phyloP scores from a whole-genome alignment of 2,113 vertebrate genomes.

The Piprites chloris region DNA sequence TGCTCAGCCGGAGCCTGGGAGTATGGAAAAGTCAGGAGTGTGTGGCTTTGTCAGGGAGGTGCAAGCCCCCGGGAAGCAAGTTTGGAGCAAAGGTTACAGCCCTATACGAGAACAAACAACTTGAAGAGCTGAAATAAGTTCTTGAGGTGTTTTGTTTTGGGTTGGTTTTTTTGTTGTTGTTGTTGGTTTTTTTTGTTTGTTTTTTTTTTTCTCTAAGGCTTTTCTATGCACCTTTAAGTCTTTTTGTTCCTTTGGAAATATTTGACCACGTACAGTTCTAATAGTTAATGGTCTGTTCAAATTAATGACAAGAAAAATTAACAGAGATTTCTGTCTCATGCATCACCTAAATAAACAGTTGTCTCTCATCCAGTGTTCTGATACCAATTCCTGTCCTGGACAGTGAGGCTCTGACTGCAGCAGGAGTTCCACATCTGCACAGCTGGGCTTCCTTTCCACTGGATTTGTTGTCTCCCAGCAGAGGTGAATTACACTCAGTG shows the following conservation, averaged over 20 bases:
- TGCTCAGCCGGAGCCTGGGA: background rate
- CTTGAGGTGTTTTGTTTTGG: too few species aligned
- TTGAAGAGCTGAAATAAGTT: background rate
- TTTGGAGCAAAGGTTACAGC: background rate
- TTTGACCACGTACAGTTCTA: background rate
- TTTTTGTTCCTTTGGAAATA: background rate
- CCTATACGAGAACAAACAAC: background rate
- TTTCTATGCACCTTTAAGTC: background rate
- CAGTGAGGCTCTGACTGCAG: background rate
- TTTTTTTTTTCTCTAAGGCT: background rate
- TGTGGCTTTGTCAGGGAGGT: background rate
- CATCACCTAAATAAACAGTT: background rate
- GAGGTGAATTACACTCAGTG: background rate
- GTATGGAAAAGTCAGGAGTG: accelerated
- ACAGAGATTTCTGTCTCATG: background rate
- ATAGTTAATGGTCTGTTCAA: background rate
- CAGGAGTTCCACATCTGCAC: background rate
- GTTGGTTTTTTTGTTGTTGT: too few species aligned
- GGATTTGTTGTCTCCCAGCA: background rate
- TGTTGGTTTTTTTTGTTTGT: too few species aligned
- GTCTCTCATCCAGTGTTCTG: background rate
- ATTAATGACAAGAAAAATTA: background rate
- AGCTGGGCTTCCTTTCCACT: background rate
- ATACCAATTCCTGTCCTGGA: background rate
- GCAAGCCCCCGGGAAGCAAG: background rate